Evolutionary conservation across 2,113 vertebrate genomes (phyloP), one percentile per base, ranked within the genome.

Genomic region (Sylvietta virens): DNA sequence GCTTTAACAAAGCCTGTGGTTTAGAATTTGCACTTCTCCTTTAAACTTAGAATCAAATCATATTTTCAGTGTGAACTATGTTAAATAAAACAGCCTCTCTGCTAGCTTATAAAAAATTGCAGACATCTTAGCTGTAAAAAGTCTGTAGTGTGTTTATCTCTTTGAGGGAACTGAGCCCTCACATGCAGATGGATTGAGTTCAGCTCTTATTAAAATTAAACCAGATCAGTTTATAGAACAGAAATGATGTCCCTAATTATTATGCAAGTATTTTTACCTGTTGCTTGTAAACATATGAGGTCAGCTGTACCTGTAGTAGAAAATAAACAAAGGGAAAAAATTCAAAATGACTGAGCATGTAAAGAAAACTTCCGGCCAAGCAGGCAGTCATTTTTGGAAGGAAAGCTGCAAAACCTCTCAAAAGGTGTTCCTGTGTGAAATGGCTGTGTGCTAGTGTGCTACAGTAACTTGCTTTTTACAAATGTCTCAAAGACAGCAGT

Each of bases 21-120:
- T 88, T 93, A 94, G 87, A 95, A 97, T 95, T 90, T 88, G 73
- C 79, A 64, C 90, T 94, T 81, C 69, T 85, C 24, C 74, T 93
- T 91, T 67, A 95, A 90, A 71, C 56, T 95, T 61, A 84, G 65
- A 88, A 80, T 81, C 21, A 76, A 94, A 95, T 87, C 13, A 72
- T 58, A 90, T 88, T 92, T 92, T 86, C 82, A 62, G 5, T 81
- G 61, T 57, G 90, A 94, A 81, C 57, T 27, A 39, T 21, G 10
- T 72, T 73, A 86, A 94, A 94, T 71, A 85, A 79, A 77, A 57
- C 21, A 94, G 62, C 62, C 28, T 64, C 33, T 91, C 54, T 82
- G 20, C 22, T 77, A 58, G n/a, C 30, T 76, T 78, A 88, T 86
- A 90, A 92, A 91, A 73, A 77, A 35, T 22, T 82, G 35, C 64